phyloP scores from a whole-genome alignment of 1,140 invertebrate genomes.

The Mesaphorura yosii region DNA sequence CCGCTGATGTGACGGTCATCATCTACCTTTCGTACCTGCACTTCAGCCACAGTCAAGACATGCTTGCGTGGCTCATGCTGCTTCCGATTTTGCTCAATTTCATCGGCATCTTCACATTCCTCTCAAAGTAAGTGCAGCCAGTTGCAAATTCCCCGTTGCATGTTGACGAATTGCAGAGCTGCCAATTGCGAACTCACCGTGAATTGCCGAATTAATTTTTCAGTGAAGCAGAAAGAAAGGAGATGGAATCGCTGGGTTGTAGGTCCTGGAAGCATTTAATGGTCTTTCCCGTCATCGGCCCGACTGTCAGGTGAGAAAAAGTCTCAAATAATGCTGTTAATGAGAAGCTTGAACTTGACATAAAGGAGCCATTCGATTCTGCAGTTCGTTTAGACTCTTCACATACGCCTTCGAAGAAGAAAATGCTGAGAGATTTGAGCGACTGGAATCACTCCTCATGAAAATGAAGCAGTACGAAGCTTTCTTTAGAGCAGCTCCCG shows the following conservation, averaged over 20 bases:
- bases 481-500: constrained; percentile 19
- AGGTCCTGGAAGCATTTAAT: constrained; percentile 9
- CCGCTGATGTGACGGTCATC: constrained; percentile 17
- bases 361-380: background rate
- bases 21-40: constrained; percentile 17
- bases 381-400: constrained; percentile 7
- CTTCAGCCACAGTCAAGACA: constrained; percentile 12
- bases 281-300: constrained; percentile 10
- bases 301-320: constrained; percentile 9
- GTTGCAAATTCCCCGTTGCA: background rate
- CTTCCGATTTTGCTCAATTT: constrained; percentile 21
- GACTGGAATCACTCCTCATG: constrained; percentile 16
- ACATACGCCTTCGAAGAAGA: constrained; percentile 8
- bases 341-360: background rate
- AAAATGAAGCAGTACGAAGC: constrained; percentile 21
- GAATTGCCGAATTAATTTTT: background rate
- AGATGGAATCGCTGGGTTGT: constrained; percentile 14
- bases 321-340: background rate
- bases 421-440: constrained; percentile 12
- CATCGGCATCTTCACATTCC: constrained; percentile 21
- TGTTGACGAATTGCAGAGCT: no score
- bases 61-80: constrained; percentile 19
- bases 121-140: constrained; percentile 8
- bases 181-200: background rate
- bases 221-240: constrained; percentile 10